These are phyloP conservation scores for Drosophila histrio DNA, from an alignment of 2,888 invertebrate genomes.

Conservation along the genomic window DNA sequence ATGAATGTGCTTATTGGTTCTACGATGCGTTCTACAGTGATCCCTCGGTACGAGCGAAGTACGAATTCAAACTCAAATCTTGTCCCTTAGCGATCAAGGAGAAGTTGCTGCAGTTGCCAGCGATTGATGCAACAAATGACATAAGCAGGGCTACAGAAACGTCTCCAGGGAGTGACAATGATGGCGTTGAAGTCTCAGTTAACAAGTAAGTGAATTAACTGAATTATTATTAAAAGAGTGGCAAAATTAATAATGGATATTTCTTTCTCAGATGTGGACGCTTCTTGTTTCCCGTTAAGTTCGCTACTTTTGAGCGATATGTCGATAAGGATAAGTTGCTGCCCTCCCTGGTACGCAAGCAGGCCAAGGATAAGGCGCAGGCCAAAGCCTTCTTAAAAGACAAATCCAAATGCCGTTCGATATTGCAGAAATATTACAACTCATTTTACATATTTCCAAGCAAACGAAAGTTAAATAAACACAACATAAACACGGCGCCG, in stretches of 20 bases:
- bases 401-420: not conserved
- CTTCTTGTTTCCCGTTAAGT: slow-evolving; percentile 51
- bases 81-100: slow-evolving; percentile 33
- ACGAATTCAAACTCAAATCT: slow-evolving; percentile 25
- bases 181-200: slow-evolving; percentile 19
- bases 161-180: not conserved
- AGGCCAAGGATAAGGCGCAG: not conserved
- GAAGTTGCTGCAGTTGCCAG: slow-evolving; percentile 21
- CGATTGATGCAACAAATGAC: not conserved
- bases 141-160: not conserved
- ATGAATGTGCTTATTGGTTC: slow-evolving; percentile 61
- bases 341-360: not conserved
- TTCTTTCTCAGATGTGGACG: slow-evolving; percentile 24
- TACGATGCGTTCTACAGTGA: slow-evolving; percentile 48
- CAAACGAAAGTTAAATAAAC: not conserved
- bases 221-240: not conserved
- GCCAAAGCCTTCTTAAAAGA: not conserved
- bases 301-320: slow-evolving; percentile 28
- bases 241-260: not conserved
- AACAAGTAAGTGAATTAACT: slow-evolving; percentile 3
- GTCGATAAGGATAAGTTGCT: slow-evolving; percentile 12
- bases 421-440: slow-evolving; percentile 36
- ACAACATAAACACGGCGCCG: slow-evolving; percentile 2
- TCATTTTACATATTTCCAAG: slow-evolving; percentile 39
- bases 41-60: slow-evolving; percentile 34